Evolutionary conservation across 2,797 vertebrate genomes (phyloP).

Genomic region (Pipistrellus nathusii): DNA sequence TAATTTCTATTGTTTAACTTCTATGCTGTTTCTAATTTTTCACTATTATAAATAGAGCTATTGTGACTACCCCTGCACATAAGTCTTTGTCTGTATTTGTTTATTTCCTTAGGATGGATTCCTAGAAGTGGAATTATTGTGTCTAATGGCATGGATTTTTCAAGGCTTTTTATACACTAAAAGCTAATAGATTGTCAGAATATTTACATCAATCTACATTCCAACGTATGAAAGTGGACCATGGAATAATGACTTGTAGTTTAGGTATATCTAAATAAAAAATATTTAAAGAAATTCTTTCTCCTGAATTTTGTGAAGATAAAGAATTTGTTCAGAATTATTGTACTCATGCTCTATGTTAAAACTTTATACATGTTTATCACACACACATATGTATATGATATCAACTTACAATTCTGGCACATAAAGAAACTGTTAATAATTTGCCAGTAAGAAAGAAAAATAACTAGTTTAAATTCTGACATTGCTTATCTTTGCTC

Average conservation of each 20-base stretch:
- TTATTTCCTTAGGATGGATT: constrained; percentile 74
- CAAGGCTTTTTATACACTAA: constrained; percentile 61
- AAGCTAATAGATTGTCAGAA: constrained; percentile 64
- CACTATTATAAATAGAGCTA: constrained; percentile 71
- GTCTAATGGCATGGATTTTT: constrained; percentile 68
- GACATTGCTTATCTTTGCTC: neutral
- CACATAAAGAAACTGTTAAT: neutral
- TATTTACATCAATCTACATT: constrained; percentile 51
- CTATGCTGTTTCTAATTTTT: constrained; percentile 64
- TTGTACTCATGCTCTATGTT: neutral
- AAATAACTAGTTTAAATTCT: constrained; percentile 35
- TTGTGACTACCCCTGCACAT: constrained; percentile 55
- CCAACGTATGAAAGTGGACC: neutral
- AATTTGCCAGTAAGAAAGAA: neutral
- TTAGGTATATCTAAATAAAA: constrained; percentile 30
- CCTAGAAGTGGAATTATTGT: constrained; percentile 75
- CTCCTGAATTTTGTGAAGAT: constrained; percentile 31
- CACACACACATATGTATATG: neutral
- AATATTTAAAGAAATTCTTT: constrained; percentile 22
- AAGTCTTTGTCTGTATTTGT: constrained; percentile 73
- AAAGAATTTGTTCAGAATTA: neutral
- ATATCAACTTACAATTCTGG: neutral
- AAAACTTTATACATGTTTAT: neutral
- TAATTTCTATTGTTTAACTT: constrained; percentile 58
- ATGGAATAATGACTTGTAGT: constrained; percentile 13